Evolutionary conservation across 1,140 invertebrate species (phyloP), one percentile per base, ranked within the genome.

Genomic region (Copidosoma floridanum): DNA sequence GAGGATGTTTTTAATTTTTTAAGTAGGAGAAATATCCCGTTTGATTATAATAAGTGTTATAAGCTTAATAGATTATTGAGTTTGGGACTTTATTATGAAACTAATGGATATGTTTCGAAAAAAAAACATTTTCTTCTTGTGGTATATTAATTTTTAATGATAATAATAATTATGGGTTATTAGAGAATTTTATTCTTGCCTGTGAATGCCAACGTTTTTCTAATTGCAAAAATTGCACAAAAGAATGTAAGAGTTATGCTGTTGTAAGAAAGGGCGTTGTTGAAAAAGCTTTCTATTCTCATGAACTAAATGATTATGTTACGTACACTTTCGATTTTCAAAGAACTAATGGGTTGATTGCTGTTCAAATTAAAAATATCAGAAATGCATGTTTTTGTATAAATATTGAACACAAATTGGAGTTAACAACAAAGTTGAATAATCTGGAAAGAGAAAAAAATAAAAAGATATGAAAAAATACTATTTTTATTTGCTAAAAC

Each of bases 81-180:
- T 46, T 23, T 14, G 24, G 29, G 7, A 27, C 11, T 50, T 18
- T 26, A 27, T 8, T 50, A 18, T 16, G 47, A 50, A 32, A 50
- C 47, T 6, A 14, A 27, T 14, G 11, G 14, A 29, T 50, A 50
- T 32, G 20, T 6, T 27, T 2, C n/a, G n/a, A 27, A 27, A 50
- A 50, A 16, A 50, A 50, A 7, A 50, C 5, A 8, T 29, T 29
- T 50, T 50, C 47, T 27, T 50, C 47, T 2, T 50, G 47, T 46
- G 43, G 20, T 46, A 46, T 21, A 46, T 46, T 46, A 21, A 8
- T 6, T 12, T 5, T 6, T 6, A 10, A 23, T 46, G 18, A 14
- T 4, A 46, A 46, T 46, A 4, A 20, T 46, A 2, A 3, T 24
- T 7, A 12, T 10, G 43, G 43, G 4, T 12, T 46, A 20, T 7